Percentiles rank a stretch among this genome's conserved stretches.
These are phyloP conservation scores for Eurytemora carolleeae DNA, from an alignment of 1,140 invertebrate genomes.

Conservation along the genomic window DNA sequence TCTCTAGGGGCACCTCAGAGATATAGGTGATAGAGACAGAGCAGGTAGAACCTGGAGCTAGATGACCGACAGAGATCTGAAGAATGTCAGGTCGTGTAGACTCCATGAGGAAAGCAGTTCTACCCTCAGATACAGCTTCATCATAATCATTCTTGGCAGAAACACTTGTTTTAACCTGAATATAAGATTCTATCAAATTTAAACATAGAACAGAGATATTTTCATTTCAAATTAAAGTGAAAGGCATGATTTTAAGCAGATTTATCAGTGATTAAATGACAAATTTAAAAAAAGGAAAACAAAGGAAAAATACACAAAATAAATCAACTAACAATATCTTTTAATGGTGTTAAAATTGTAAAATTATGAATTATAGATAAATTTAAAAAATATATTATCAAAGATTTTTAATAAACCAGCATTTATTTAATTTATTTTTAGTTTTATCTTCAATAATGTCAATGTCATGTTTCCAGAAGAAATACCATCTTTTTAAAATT, in stretches of 20 bases:
- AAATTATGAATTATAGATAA: too few relatives aligned
- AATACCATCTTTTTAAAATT: too few relatives aligned
- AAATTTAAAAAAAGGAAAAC: background rate
- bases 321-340: background rate
- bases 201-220: background rate
- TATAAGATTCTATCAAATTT: too few relatives aligned
- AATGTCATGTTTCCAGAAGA: too few relatives aligned
- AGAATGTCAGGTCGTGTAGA: constrained; percentile 25
- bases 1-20: constrained; percentile 28
- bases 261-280: background rate
- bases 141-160: constrained; percentile 3
- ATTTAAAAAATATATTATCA: too few relatives aligned
- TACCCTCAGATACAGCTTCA: background rate
- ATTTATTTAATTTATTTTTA: too few relatives aligned
- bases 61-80: constrained; percentile 26
- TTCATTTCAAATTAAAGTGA: background rate
- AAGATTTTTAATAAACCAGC: too few relatives aligned
- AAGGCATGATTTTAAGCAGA: background rate
- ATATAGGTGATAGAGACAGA: constrained; percentile 32
- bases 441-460: too few relatives aligned
- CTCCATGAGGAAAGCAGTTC: constrained; percentile 31
- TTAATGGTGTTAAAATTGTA: too few relatives aligned
- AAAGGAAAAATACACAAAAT: background rate
- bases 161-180: background rate
- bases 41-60: constrained; percentile 26